Conservation (phyloP, 1,140 invertebrate species). For the Drosophila suzukii region DNA sequence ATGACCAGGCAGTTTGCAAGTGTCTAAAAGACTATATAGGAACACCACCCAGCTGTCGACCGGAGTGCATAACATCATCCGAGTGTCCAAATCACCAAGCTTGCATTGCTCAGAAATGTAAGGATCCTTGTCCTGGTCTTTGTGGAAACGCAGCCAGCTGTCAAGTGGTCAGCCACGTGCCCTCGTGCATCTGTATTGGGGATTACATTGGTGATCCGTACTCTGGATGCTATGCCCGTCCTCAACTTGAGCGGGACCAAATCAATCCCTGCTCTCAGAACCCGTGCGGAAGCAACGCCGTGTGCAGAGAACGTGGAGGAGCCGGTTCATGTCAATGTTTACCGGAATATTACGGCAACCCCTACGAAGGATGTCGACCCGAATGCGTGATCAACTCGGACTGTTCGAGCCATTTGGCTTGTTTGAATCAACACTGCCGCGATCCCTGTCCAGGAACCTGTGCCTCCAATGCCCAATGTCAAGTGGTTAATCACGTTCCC, state of each 20-base stretch:
- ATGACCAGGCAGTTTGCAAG: constrained; percentile 91
- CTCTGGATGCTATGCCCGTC: constrained; percentile 85
- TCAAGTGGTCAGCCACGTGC: constrained; percentile 90
- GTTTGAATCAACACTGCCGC: constrained; percentile 91
- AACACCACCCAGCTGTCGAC: constrained; percentile 90
- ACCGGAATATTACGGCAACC: constrained; percentile 86
- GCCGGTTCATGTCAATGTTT: constrained; percentile 85
- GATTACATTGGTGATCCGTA: constrained; percentile 90
- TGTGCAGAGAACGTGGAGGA: constrained; percentile 87
- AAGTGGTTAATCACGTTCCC: constrained; percentile 92
- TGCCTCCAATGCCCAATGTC: constrained; percentile 91
- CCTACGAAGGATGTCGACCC: constrained; percentile 89
- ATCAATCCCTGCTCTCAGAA: constrained; percentile 87
- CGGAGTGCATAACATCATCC: constrained; percentile 87
- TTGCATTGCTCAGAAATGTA: constrained; percentile 89
- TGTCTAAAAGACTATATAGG: constrained; percentile 90
- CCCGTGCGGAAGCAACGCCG: constrained; percentile 88
- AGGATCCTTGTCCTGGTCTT: constrained; percentile 89
- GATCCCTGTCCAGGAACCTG: constrained; percentile 93
- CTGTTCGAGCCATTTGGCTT: constrained; percentile 90
- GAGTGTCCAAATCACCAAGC: constrained; percentile 89
- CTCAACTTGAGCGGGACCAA: constrained; percentile 83
- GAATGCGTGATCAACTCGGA: constrained; percentile 92
- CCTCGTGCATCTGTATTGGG: constrained; percentile 88
- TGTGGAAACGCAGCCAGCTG: constrained; percentile 90